Base-by-base conservation (phyloP, 1,140 invertebrate species). In the Drosophila biarmipes region DNA sequence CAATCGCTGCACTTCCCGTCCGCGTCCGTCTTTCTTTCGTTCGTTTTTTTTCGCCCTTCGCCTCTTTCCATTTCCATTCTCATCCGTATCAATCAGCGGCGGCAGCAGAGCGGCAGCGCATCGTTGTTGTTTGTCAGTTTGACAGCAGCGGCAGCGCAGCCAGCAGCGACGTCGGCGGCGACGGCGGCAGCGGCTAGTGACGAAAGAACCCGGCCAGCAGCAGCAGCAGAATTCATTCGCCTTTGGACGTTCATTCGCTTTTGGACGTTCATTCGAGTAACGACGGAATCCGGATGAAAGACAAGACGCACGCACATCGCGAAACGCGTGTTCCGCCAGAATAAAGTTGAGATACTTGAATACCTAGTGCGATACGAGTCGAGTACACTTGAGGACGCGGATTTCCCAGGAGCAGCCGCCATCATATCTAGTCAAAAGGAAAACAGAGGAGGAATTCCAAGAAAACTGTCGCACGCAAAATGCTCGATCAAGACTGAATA, bases 221-320 rank as follows among this genome's bases (percentile, higher is more conserved):
- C 56, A 90, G 80, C 73, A 77, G 68, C 82, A 85, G 68, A 64
- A 90, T 84, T 90, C 90, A 90, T 91, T 91, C 90, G 86, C 90
- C 85, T 85, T 86, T 89, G 73, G 90, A 85, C 46, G n/a, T 17
- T 49, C 42, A 45, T 21, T 45, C 42, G 42, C 90, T 90, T 85
- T 91, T 79, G 81, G 86, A 82, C 89, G 7, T 43, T 43, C 45
- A 15, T 29, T 48, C 45, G 81, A 80, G 79, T 84, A 91, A 91
- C 90, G 90, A 91, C 90, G 81, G 90, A 80, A 80, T 90, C 86
- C 85, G 86, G 78, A 84, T 80, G 84, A 82, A 75, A 59, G 53
- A 58, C 66, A 75, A 57, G 54, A 63, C 69, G 29, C 35, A 15
- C 55, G 64, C 38, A 78, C 27, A 62, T 24, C 46, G 69, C 71